These are phyloP conservation scores for Wasmannia auropunctata DNA, from an alignment of 1,140 invertebrate species.

Conservation along the genomic window DNA sequence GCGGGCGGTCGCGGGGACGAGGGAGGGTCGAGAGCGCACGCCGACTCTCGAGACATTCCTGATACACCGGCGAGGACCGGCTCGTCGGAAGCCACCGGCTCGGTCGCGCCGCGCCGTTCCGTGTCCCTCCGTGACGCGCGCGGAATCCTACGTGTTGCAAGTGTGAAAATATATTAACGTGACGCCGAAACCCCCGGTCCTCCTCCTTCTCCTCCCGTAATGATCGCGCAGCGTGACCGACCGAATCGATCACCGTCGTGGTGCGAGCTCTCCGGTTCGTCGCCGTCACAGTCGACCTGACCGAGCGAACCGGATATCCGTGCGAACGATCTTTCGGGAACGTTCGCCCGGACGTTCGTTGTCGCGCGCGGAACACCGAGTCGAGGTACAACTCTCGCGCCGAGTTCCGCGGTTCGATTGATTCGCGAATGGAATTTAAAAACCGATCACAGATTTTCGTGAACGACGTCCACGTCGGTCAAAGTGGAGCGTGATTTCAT, in stretches of 20 bases:
- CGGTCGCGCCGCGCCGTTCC: no score
- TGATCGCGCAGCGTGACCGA: not conserved
- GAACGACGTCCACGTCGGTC: not conserved
- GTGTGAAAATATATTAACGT: conserved; percentile 41
- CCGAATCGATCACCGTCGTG: conserved; percentile 13
- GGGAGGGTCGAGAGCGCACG: conserved; percentile 53
- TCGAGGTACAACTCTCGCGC: not conserved
- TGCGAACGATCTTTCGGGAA: not conserved
- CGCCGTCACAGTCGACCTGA: conserved; percentile 19
- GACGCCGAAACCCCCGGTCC: not conserved
- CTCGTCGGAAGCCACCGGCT: conserved; percentile 56
- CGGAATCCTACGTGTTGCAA: not conserved
- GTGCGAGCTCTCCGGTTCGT: not conserved
- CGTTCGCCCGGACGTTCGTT: not conserved
- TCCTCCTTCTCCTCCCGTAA: no score
- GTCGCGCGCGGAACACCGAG: no score
- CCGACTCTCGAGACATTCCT: conserved; percentile 70
- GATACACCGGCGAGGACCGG: conserved; percentile 57
- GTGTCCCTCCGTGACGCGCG: no score
- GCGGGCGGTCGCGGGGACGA: not conserved
- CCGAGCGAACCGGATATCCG: conserved; percentile 22
- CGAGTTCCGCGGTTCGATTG: not conserved
- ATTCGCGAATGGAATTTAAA: not conserved
- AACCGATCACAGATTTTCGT: not conserved
- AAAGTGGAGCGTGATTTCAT: not conserved